These are phyloP conservation scores for Epinotia demarniana DNA, from an alignment of 2,888 invertebrate species.

Conservation along the genomic window DNA sequence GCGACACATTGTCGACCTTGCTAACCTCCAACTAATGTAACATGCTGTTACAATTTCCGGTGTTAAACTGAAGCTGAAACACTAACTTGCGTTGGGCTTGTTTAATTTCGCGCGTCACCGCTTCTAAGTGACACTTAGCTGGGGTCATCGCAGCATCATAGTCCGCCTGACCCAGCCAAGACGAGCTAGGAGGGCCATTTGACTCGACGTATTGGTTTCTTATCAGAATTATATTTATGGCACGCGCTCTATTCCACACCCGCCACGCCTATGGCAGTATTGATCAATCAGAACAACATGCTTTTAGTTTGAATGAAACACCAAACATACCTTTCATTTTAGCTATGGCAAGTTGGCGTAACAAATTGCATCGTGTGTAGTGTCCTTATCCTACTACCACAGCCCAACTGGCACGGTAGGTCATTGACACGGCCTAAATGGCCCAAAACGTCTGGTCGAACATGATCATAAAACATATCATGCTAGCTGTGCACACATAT, in stretches of 20 bases:
- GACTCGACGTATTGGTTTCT: neutral
- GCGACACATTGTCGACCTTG: no score
- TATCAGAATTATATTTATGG: neutral
- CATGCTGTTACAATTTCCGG: neutral
- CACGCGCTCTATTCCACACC: neutral
- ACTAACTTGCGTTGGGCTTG: constrained; percentile 1
- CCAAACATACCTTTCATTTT: no score
- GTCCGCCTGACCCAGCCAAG: neutral
- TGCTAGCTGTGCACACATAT: neutral
- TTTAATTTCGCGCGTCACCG: constrained; percentile 33
- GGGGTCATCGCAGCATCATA: constrained; percentile 33
- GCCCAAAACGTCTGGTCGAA: no score
- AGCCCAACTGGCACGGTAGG: no score
- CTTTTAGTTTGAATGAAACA: no score
- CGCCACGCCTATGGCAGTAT: neutral
- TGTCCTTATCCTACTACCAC: no score
- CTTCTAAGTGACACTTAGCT: constrained; percentile 18
- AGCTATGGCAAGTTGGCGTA: no score
- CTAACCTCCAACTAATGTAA: neutral
- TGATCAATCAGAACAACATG: no score
- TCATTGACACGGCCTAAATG: no score
- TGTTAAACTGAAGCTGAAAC: constrained; percentile 10
- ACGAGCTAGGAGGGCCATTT: neutral
- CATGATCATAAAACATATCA: no score
- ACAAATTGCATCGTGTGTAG: no score